Conservation (phyloP, 2,888 invertebrate genomes). For the Callinectes sapidus region DNA sequence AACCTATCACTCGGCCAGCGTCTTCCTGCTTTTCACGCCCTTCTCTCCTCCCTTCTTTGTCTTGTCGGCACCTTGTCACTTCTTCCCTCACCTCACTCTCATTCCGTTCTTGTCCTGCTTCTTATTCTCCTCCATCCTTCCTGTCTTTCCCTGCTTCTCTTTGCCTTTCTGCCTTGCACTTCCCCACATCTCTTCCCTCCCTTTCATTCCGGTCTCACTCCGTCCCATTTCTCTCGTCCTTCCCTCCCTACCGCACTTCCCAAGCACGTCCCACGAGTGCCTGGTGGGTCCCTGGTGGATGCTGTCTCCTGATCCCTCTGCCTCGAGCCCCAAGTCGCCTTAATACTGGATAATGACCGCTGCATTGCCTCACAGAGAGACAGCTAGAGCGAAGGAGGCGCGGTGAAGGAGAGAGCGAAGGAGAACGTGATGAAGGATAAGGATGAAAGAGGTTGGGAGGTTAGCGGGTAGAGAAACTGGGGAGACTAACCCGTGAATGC, state of each 20-base stretch:
- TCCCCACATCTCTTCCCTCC: background rate
- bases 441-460: background rate
- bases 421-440: background rate
- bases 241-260: background rate
- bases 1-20: background rate
- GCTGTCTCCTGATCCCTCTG: slow-evolving; percentile 19
- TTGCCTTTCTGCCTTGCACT: background rate
- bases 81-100: background rate
- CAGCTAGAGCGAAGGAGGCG: background rate
- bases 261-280: background rate
- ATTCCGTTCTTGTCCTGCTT: background rate
- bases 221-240: background rate
- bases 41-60: background rate
- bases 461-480: background rate
- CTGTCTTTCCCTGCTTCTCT: background rate
- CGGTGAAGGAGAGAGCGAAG: slow-evolving; percentile 11
- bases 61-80: background rate
- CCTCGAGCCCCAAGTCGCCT: slow-evolving; percentile 21
- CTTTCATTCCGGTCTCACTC: background rate
- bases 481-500: background rate
- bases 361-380: slow-evolving; percentile 37
- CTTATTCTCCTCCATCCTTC: background rate
- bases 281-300: background rate
- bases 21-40: background rate
- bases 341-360: slow-evolving; percentile 30